Conservation (phyloP, 2,113 vertebrate species). For the Tretioscincus oriximinensis region DNA sequence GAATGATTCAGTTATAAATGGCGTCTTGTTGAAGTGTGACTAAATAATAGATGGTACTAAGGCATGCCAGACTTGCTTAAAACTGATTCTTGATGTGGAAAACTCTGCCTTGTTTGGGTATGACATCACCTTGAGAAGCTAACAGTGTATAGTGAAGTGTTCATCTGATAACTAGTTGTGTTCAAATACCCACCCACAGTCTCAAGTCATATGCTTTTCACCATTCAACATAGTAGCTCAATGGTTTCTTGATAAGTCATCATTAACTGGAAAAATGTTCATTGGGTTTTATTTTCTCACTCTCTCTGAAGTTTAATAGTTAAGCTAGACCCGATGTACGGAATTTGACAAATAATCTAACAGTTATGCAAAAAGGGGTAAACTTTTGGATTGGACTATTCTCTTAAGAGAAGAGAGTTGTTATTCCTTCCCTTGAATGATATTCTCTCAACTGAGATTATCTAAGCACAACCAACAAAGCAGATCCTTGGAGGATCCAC, state of each 20-base stretch:
- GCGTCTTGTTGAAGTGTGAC: conserved; percentile 17
- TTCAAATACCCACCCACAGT: neutral
- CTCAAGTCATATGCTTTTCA: neutral
- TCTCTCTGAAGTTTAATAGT: neutral
- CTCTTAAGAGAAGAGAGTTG: neutral
- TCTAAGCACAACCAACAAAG: neutral
- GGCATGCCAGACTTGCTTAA: neutral
- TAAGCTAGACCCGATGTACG: neutral
- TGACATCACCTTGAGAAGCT: neutral
- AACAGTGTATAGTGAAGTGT: neutral
- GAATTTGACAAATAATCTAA: neutral
- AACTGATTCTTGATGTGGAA: conserved; percentile 3
- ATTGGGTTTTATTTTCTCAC: neutral
- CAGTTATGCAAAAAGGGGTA: neutral
- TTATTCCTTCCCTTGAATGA: neutral
- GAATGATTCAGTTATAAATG: conserved; percentile 28
- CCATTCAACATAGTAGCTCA: neutral
- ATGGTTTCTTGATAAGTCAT: neutral
- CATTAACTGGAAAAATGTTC: neutral
- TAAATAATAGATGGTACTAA: neutral
- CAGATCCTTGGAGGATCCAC: too few relatives aligned
- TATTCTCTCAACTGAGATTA: neutral
- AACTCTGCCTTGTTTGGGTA: neutral
- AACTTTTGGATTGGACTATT: neutral
- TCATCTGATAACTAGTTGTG: neutral